Evolutionary conservation across 2,797 vertebrate genomes (phyloP).

Genomic region (Bufotes viridis): DNA sequence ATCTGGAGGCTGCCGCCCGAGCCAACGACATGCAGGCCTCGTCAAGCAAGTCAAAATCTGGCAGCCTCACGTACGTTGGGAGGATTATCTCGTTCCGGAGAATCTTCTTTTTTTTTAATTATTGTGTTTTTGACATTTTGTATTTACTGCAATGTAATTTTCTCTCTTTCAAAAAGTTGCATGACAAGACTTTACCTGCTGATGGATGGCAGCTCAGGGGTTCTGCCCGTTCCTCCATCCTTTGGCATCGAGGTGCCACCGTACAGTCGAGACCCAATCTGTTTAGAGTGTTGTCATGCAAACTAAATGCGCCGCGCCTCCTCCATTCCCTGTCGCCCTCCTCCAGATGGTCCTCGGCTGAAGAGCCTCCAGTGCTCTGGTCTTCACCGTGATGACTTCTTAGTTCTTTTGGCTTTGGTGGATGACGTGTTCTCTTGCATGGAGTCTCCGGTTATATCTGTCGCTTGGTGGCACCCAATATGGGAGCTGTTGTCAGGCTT

Average conservation of each 20-base stretch:
- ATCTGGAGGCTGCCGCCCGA: constrained; percentile 81
- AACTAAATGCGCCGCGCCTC: neutral
- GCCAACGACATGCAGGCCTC: constrained; percentile 71
- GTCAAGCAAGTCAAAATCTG: constrained; percentile 58
- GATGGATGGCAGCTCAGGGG: neutral
- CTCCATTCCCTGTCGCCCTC: neutral
- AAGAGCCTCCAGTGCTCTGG: neutral
- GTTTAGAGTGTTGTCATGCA: neutral
- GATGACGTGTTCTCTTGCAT: neutral
- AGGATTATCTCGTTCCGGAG: neutral
- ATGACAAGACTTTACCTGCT: neutral
- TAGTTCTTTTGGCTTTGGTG: no score
- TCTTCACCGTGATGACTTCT: no score
- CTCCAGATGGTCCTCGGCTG: neutral
- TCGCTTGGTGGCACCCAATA: neutral
- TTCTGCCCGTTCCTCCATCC: neutral
- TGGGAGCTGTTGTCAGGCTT: neutral
- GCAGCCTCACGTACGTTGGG: constrained; percentile 50
- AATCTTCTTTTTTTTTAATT: neutral
- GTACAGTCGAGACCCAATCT: neutral
- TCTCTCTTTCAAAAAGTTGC: neutral
- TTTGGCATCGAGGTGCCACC: neutral
- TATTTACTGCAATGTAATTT: neutral
- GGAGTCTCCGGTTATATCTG: neutral
- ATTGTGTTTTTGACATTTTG: no score